A percentile compares a stretch with the other conserved stretches of the same genome.
phyloP scores from a whole-genome alignment of 2,797 vertebrate species.

The Gymnothorax reevesii region DNA sequence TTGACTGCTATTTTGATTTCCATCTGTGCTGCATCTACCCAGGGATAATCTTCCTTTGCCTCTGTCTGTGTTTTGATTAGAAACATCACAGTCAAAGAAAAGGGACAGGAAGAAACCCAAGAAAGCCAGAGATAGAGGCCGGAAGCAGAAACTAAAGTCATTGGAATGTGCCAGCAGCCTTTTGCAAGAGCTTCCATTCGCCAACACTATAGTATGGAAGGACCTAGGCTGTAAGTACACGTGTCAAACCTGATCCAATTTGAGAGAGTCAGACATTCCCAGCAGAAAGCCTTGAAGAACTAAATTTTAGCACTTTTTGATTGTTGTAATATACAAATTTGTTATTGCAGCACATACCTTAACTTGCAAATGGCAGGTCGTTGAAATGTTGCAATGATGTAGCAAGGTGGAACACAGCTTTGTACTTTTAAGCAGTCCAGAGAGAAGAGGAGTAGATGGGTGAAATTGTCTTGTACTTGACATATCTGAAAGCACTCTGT shows the following conservation, averaged over 20 bases:
- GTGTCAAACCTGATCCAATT: background rate
- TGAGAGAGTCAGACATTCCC: background rate
- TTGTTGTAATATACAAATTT: background rate
- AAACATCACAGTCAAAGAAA: constrained; percentile 48
- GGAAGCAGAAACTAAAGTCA: constrained; percentile 41
- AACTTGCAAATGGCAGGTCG: background rate
- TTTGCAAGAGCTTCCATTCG: constrained; percentile 82
- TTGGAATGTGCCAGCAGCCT: constrained; percentile 44
- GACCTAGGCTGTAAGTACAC: constrained; percentile 77
- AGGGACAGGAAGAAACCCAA: constrained; percentile 49
- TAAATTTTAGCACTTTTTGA: background rate
- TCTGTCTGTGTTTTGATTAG: constrained; percentile 29
- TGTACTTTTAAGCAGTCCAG: background rate
- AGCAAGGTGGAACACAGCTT: background rate
- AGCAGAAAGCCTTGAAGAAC: background rate
- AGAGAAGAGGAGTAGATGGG: background rate
- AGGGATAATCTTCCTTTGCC: background rate
- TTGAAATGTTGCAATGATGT: background rate
- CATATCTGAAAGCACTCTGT: constrained; percentile 3
- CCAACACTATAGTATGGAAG: constrained; percentile 71
- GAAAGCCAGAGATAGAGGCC: constrained; percentile 33
- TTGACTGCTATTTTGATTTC: too few relatives aligned
- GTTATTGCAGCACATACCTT: background rate
- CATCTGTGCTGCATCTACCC: background rate
- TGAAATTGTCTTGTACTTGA: constrained; percentile 2